phyloP scores from a whole-genome alignment of 2,797 vertebrate genomes.

The Gymnoscopelus microlampas region DNA sequence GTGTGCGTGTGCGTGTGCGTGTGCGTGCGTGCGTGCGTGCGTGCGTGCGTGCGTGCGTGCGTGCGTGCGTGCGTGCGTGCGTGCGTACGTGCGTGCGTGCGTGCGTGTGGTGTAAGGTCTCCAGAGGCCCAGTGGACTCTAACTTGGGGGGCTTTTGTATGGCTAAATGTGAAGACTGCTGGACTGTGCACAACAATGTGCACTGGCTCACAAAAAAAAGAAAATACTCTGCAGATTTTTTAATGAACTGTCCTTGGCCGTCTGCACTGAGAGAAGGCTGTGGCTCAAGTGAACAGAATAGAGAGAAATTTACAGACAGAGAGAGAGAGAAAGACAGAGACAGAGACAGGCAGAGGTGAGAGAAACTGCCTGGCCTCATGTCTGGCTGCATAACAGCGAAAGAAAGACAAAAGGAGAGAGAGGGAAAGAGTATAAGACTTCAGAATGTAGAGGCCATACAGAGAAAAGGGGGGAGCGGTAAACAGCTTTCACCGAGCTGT shows the following conservation, averaged over 20 bases:
- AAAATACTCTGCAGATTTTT: conserved; percentile 41
- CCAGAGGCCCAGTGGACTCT: conserved; percentile 1
- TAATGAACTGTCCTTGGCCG: conserved; percentile 70
- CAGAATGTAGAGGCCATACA: too few species aligned
- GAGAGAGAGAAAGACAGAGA: conserved; percentile 7
- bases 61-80: neutral
- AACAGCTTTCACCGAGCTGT: too few species aligned
- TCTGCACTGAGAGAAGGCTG: conserved; percentile 51
- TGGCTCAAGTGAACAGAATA: too few species aligned
- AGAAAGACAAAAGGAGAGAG: conserved; percentile 7
- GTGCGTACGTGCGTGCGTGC: neutral
- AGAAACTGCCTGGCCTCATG: neutral
- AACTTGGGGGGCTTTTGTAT: conserved; percentile 38
- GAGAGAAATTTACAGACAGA: too few species aligned
- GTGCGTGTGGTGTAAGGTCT: neutral
- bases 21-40: conserved; percentile 13
- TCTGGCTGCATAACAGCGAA: conserved; percentile 26
- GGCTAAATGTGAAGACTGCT: conserved; percentile 47
- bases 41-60: conserved; percentile 17
- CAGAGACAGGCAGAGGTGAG: conserved; percentile 16
- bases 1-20: too few species aligned
- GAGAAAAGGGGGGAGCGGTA: too few species aligned
- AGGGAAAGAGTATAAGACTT: neutral
- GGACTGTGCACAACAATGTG: conserved; percentile 40
- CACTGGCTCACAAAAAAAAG: conserved; percentile 38